These are phyloP conservation scores for Mesembrinibis cayennensis DNA, from an alignment of 2,113 vertebrate species.

Conservation along the genomic window DNA sequence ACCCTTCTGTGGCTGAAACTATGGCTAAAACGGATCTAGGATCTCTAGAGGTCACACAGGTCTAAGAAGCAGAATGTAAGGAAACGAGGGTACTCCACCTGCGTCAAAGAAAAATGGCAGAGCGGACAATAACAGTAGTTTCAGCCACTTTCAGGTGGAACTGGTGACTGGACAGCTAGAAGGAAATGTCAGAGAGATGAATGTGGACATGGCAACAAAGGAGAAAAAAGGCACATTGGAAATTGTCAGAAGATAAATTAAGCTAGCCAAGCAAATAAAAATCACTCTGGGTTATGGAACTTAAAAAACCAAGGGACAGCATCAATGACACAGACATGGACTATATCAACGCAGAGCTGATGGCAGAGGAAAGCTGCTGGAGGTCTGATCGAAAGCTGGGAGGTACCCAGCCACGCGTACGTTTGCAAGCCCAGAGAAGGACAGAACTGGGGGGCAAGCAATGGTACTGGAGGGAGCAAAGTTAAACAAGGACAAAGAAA, in stretches of 20 bases:
- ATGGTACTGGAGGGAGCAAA: background rate
- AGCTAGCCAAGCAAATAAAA: background rate
- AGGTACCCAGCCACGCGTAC: background rate
- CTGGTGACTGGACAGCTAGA: background rate
- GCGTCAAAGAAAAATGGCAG: background rate
- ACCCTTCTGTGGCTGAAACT: background rate
- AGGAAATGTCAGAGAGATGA: background rate
- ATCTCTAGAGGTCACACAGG: background rate
- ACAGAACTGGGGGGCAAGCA: background rate
- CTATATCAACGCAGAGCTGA: background rate
- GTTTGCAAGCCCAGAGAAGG: background rate
- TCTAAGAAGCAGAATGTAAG: background rate
- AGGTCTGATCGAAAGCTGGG: background rate
- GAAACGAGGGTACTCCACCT: background rate
- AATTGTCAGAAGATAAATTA: background rate
- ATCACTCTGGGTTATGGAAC: background rate
- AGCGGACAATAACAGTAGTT: fast-evolving
- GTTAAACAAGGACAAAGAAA: too few species aligned
- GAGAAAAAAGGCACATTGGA: background rate
- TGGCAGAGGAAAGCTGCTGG: background rate
- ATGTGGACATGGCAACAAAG: background rate
- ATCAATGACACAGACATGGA: fast-evolving
- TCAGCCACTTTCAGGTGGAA: background rate
- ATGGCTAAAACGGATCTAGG: background rate
- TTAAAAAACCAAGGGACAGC: background rate